Base-by-base conservation (phyloP, 2,888 invertebrate species). In the Anoplius nigerrimus region DNA sequence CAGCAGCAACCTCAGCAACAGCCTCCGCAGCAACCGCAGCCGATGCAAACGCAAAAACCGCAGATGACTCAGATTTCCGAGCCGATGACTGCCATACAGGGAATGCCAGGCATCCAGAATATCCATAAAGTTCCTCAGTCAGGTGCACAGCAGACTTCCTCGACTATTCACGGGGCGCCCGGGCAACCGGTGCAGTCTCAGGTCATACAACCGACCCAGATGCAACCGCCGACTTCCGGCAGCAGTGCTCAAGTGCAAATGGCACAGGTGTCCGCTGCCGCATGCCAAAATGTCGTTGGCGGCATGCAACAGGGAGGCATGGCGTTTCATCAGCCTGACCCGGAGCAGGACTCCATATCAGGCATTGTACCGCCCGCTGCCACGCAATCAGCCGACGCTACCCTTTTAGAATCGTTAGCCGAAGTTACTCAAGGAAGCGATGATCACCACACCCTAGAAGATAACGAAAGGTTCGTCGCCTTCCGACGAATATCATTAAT, bases 141-240 rank as follows among this genome's bases (percentile, higher is more conserved):
- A 42, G 74, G 70, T 55, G 65, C 75, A 55, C 85, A 82, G 58
- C 83, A 81, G 69, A 80, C 82, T 63, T 78, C 83, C 53, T 70
- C 82, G 45, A 71, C 82, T 66, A 80, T 84, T 43, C 84, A 84
- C 60, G 34, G 34, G 34, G 76, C 80, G 24, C 77, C 78, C 15
- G 83, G 80, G 59, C 72, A 81, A 43, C 67, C 81, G 45, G 80
- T 83, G 45, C 86, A 86, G 62, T 73, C 86, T 22, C 83, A 85
- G 72, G 86, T 86, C 88, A 84, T 90, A 87, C 69, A 87, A 87
- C 74, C 90, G 88, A 81, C 91, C 89, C 84, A 91, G 78, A 90
- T 91, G 75, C 89, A 90, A 68, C 79, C 84, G 15, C 91, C 91
- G 80, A 86, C 90, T 65, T 90, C 91, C 67, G 80, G 72, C 69